Conservation (phyloP, 1,140 invertebrate species). For the Apis cerana region DNA sequence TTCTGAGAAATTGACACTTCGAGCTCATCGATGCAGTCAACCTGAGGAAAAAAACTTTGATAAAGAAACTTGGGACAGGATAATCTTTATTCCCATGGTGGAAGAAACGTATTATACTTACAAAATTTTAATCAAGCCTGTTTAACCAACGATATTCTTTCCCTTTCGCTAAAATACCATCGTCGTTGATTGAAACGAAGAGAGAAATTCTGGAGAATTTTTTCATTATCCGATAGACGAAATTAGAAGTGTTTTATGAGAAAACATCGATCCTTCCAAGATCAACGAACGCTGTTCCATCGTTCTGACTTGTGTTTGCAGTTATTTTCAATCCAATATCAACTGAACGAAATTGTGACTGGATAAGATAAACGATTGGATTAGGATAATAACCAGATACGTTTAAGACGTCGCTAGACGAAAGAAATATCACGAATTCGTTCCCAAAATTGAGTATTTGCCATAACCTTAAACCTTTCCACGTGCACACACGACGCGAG, state of each 20-base stretch:
- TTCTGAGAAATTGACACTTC: background rate
- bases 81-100: background rate
- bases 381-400: slow-evolving; percentile 11
- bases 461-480: slow-evolving; percentile 42
- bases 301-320: background rate
- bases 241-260: slow-evolving; percentile 7
- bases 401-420: background rate
- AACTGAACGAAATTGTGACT: background rate
- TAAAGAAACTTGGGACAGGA: background rate
- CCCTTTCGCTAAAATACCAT: background rate
- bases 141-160: background rate
- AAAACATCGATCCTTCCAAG: background rate
- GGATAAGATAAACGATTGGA: slow-evolving; percentile 34
- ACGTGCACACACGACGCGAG: background rate
- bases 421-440: background rate
- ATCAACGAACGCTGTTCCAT: background rate
- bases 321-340: background rate
- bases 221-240: background rate
- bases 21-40: too few species aligned
- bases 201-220: background rate
- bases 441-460: slow-evolving; percentile 8
- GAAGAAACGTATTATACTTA: background rate
- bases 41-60: background rate
- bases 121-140: slow-evolving; percentile 15
- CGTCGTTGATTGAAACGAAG: background rate